A percentile compares a stretch with the other conserved stretches of the same genome.
Conservation (phyloP, 2,888 invertebrate genomes). For the Tenthredo notha region DNA sequence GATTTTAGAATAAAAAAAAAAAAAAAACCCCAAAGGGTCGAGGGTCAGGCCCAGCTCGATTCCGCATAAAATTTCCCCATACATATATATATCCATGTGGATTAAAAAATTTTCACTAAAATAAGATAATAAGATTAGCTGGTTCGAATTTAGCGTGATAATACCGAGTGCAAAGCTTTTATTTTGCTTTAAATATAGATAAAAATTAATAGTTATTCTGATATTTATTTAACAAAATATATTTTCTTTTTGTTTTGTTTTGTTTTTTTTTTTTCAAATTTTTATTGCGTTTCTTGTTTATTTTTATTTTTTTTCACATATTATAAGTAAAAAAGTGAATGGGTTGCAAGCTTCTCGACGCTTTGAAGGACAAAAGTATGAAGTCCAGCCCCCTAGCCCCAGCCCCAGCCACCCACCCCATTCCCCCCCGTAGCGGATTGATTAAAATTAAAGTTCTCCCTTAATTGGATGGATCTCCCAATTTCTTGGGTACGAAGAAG, state of each 20-base stretch:
- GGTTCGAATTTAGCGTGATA: not conserved
- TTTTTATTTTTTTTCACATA: not conserved
- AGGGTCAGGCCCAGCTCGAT: too few relatives aligned
- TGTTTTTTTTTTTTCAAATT: too few relatives aligned
- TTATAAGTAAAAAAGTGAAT: not conserved
- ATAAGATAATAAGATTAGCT: not conserved
- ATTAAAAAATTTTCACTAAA: not conserved
- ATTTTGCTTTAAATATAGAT: not conserved
- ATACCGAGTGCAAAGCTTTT: not conserved
- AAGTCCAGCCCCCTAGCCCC: not conserved
- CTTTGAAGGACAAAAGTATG: slow-evolving; percentile 21
- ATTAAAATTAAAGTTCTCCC: slow-evolving; percentile 29
- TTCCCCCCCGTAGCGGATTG: not conserved
- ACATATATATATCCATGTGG: not conserved
- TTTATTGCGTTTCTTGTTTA: not conserved
- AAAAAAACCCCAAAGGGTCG: too few relatives aligned
- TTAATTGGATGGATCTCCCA: slow-evolving; percentile 37
- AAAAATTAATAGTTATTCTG: not conserved
- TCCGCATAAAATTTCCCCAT: too few relatives aligned
- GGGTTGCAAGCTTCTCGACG: slow-evolving; percentile 15
- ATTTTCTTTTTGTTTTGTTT: not conserved
- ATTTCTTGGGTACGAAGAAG: slow-evolving; percentile 2
- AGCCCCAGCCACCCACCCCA: not conserved
- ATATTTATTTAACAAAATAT: not conserved
- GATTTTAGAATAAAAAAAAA: too few relatives aligned